Evolutionary conservation across 2,888 invertebrate genomes (phyloP), one percentile per base, ranked within the genome.

Genomic region (Micoletzkya japonica): DNA sequence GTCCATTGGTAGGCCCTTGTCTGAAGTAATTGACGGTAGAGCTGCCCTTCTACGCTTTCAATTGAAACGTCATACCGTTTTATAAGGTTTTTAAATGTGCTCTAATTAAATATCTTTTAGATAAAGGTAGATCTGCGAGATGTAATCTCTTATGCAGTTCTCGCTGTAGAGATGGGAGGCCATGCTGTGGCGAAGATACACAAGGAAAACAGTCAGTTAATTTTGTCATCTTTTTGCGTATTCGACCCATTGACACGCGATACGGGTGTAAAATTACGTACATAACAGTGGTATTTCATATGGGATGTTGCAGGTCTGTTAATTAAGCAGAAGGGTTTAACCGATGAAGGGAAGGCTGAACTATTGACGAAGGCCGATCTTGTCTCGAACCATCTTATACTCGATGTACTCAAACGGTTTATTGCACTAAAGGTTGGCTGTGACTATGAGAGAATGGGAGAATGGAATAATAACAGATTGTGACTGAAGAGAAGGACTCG

Each of bases 311-410:
- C 66, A 79, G 75, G 36, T 1, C 72, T 77, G 59, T 74, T 77
- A 39, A 76, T 80, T 24, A 73, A 74, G 14, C 72, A 78, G 30
- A 84, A 84, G 70, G 80, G 83, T 4, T 44, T 77, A 52, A 82
- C 81, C 0, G 83, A 84, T 57, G 83, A 82, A 60, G 84, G 84
- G 32, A 82, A 81, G 56, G 84, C 80, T 0, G 85, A 85, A 64
- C 72, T 85, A 6, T 60, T 85, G 28, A 85, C 85, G 0, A 76
- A 78, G 44, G 85, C 85, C 0, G 85, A 85, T 72, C 73, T 85
- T 7, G 76, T 86, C 7, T 85, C 85, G 7, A 85, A 85, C 70
- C 75, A 77, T 37, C 70, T 85, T 26, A 85, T 85, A 39, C 58
- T 82, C 36, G 83, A 82, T 44, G 73, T 81, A 28, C 70, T 85